Evolutionary conservation across 2,113 vertebrate species (phyloP).

Genomic region (Ginglymostoma cirratum): DNA sequence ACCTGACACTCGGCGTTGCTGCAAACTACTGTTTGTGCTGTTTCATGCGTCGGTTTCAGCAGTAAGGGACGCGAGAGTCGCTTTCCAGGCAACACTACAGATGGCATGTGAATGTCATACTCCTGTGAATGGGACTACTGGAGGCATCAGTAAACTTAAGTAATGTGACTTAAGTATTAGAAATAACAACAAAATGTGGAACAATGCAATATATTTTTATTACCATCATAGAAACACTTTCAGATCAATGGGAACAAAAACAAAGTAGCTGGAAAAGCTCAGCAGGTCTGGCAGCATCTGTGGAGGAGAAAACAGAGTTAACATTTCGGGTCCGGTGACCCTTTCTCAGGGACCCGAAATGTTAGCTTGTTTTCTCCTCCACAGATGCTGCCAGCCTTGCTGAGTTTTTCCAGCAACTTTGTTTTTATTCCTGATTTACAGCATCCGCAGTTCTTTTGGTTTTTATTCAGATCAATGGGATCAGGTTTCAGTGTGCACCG

Average conservation of each 20-base stretch:
- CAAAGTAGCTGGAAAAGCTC: no score
- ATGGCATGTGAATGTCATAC: not conserved
- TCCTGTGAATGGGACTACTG: not conserved
- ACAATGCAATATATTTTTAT: not conserved
- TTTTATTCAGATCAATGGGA: not conserved
- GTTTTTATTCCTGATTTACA: no score
- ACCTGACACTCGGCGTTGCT: not conserved
- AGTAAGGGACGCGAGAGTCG: not conserved
- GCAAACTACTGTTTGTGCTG: no score
- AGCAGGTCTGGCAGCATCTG: no score
- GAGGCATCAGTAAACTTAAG: not conserved
- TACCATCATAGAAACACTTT: not conserved
- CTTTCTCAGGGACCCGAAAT: no score
- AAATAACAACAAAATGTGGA: not conserved
- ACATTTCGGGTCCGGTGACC: no score
- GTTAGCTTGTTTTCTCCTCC: no score
- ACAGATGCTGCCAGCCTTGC: no score
- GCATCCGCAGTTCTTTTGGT: no score
- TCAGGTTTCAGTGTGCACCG: not conserved
- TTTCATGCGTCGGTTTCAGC: not conserved
- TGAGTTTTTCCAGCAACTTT: no score
- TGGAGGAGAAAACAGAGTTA: no score
- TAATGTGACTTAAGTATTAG: not conserved
- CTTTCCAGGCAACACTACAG: not conserved
- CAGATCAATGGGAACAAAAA: not conserved